phyloP scores from a whole-genome alignment of 1,140 invertebrate species.

The Helicorthomorpha holstii region DNA sequence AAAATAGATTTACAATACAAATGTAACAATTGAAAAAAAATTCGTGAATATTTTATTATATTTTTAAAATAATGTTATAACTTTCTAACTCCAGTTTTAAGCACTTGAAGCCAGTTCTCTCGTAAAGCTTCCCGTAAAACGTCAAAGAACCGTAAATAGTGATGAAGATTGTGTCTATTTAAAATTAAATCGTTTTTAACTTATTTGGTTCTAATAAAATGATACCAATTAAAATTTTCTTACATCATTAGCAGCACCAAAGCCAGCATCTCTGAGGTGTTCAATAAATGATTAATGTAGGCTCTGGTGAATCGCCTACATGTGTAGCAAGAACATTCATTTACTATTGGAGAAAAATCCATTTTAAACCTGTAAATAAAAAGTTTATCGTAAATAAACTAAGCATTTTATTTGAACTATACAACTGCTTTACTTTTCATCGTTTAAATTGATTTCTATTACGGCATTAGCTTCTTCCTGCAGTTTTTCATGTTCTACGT shows the following conservation, averaged over 20 bases:
- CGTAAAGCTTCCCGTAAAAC: background rate
- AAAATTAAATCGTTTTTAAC: background rate
- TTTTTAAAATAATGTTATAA: background rate
- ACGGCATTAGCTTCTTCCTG: background rate
- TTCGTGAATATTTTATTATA: too few relatives aligned
- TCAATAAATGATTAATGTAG: background rate
- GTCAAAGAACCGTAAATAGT: background rate
- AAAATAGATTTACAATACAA: too few relatives aligned
- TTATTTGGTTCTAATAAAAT: background rate
- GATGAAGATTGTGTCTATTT: background rate
- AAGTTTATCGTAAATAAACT: background rate
- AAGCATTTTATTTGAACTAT: background rate
- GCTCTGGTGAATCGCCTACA: background rate
- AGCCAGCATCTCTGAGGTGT: background rate
- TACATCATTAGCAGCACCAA: background rate
- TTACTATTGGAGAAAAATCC: background rate
- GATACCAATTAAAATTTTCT: background rate
- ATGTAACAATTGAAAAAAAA: too few relatives aligned
- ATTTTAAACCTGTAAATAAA: background rate
- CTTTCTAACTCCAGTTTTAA: background rate
- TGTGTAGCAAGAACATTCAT: background rate
- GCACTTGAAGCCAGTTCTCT: background rate
- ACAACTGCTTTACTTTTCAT: background rate
- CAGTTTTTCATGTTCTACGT: background rate
- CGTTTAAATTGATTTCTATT: background rate